These are phyloP conservation scores for Intellagama lesueurii DNA, from an alignment of 2,797 vertebrate species.

Conservation along the genomic window DNA sequence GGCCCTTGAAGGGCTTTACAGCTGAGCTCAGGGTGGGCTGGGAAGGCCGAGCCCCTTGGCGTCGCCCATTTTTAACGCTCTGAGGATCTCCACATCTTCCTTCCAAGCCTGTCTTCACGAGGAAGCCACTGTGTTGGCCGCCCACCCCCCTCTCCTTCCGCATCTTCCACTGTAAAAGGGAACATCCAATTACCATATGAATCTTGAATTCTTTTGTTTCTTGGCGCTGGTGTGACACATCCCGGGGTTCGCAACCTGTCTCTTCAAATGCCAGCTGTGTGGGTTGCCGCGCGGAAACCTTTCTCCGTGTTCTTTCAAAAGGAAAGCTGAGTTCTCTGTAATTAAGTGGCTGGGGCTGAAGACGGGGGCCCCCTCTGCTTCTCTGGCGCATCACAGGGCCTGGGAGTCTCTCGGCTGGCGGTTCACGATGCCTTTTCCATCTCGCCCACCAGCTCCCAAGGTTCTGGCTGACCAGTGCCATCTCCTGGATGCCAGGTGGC, in stretches of 20 bases:
- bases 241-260: slow-evolving; percentile 31
- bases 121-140: neutral
- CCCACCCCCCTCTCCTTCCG: neutral
- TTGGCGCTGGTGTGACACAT: neutral
- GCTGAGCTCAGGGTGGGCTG: too few relatives aligned
- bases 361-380: too few relatives aligned
- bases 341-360: neutral
- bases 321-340: slow-evolving; percentile 8
- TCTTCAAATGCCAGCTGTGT: slow-evolving; percentile 39
- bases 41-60: too few relatives aligned
- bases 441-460: neutral
- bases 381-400: neutral
- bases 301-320: neutral
- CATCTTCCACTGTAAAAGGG: slow-evolving; percentile 1
- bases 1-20: too few relatives aligned
- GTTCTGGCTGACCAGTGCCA: neutral
- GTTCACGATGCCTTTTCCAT: neutral
- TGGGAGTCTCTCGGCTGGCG: neutral
- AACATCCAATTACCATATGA: slow-evolving; percentile 37
- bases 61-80: neutral
- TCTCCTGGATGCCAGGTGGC: neutral
- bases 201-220: slow-evolving; percentile 17
- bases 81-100: neutral
- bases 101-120: neutral
- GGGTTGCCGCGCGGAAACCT: slow-evolving; percentile 1